Evolutionary conservation across 2,113 vertebrate species (phyloP).

Genomic region (Pterocles burchelli): DNA sequence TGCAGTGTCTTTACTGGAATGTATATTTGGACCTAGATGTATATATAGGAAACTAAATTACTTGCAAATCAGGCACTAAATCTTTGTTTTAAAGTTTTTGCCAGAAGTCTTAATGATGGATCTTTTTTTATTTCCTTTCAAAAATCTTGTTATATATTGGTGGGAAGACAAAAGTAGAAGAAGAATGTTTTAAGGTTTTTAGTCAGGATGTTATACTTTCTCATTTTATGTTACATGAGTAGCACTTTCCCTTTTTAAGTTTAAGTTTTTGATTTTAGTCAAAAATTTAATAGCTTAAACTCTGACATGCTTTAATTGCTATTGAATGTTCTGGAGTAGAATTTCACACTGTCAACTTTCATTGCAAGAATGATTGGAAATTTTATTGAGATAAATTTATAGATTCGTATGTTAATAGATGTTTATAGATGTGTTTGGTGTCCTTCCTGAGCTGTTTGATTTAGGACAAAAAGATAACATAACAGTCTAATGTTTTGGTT

Average conservation of each 20-base stretch:
- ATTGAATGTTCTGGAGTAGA: not conserved
- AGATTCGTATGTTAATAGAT: not conserved
- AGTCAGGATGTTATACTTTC: not conserved
- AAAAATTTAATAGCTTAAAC: not conserved
- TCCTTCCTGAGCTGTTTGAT: not conserved
- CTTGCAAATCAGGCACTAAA: not conserved
- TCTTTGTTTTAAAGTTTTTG: not conserved
- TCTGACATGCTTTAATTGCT: not conserved
- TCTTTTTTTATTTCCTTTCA: not conserved
- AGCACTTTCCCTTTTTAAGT: not conserved
- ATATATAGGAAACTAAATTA: not conserved
- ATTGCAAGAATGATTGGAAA: not conserved
- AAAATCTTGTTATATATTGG: not conserved
- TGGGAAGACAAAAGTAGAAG: not conserved
- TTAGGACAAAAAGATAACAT: not conserved
- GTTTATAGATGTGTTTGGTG: not conserved
- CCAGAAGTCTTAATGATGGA: not conserved
- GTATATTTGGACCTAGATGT: not conserved
- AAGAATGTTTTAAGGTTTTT: not conserved
- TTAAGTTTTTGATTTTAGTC: not conserved
- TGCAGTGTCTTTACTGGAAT: constrained; percentile 15
- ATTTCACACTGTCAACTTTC: not conserved
- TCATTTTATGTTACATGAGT: not conserved
- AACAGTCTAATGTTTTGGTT: not conserved
- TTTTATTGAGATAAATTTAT: not conserved